A percentile compares a stretch with the other conserved stretches of the same genome.
phyloP scores from a whole-genome alignment of 2,888 invertebrate genomes.

The Ennomos quercinarius region DNA sequence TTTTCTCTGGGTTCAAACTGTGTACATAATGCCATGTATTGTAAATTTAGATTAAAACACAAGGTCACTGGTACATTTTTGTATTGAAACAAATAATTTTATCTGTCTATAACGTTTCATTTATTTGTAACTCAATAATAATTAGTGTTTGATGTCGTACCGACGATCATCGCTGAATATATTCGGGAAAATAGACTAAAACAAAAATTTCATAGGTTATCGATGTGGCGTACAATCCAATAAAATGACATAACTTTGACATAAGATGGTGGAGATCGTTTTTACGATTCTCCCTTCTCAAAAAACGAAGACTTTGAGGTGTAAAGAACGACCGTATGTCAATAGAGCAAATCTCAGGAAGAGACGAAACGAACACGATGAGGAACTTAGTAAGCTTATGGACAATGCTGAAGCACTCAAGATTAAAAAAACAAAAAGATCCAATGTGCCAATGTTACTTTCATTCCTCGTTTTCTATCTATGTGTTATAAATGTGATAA shows the following conservation, averaged over 20 bases:
- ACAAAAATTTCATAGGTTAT: slow-evolving; percentile 37
- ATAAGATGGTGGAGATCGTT: slow-evolving; percentile 80
- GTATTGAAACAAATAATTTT: no score
- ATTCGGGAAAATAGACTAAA: slow-evolving; percentile 30
- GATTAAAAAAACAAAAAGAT: slow-evolving; percentile 61
- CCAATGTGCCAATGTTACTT: slow-evolving; percentile 56
- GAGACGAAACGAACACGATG: slow-evolving; percentile 49
- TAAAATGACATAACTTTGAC: slow-evolving; percentile 72
- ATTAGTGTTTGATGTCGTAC: not conserved
- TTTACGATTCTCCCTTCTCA: slow-evolving; percentile 69
- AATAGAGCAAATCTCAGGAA: slow-evolving; percentile 60
- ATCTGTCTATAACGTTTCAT: no score
- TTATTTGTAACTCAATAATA: slow-evolving; percentile 3
- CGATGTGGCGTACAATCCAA: slow-evolving; percentile 48
- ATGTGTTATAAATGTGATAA: slow-evolving; percentile 80
- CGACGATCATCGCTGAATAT: slow-evolving; percentile 47
- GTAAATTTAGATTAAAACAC: no score
- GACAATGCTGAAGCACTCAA: slow-evolving; percentile 77
- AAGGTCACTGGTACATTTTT: no score
- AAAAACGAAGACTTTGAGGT: slow-evolving; percentile 53
- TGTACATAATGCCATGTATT: no score
- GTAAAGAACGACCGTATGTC: slow-evolving; percentile 55
- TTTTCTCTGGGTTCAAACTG: no score
- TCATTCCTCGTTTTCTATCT: slow-evolving; percentile 72
- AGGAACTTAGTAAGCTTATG: slow-evolving; percentile 60